phyloP scores from a whole-genome alignment of 37 sponge, comb jelly and placozoan genomes.

The Theonella swinhoei region DNA sequence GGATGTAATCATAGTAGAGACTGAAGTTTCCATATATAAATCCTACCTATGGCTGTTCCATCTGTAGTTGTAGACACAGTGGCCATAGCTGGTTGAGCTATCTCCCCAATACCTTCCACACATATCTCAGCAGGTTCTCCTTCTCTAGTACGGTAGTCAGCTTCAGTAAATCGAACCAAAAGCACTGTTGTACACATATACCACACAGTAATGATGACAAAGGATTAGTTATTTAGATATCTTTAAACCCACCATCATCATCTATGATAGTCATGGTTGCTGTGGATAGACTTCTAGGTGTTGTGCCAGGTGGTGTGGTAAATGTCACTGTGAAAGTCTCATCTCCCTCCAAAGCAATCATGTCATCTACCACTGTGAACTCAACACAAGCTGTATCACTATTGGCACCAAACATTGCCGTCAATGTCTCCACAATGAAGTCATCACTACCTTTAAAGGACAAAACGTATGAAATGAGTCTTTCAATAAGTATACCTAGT shows the following conservation, averaged over 20 bases:
- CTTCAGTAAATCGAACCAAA: neutral
- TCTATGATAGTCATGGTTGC: conserved; percentile 39
- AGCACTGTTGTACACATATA: too few species aligned
- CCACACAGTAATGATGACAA: neutral
- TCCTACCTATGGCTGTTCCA: neutral
- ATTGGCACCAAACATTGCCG: conserved; percentile 17
- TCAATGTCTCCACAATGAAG: neutral
- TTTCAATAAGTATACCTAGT: neutral
- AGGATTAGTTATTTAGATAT: neutral
- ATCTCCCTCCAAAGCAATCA: conserved; percentile 8
- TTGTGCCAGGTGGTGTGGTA: neutral
- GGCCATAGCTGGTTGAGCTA: neutral
- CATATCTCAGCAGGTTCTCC: neutral
- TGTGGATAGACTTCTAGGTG: neutral
- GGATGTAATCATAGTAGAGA: too few species aligned
- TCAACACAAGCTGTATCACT: neutral
- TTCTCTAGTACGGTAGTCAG: neutral
- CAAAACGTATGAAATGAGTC: neutral
- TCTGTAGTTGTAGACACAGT: neutral
- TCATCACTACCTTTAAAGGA: neutral
- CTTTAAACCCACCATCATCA: conserved; percentile 42
- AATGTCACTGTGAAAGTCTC: conserved; percentile 30
- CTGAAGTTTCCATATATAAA: neutral
- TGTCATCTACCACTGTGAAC: conserved; percentile 36
- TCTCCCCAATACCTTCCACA: neutral